Base-by-base conservation (phyloP, 2,888 invertebrate genomes). In the Cerceris rybyensis region DNA sequence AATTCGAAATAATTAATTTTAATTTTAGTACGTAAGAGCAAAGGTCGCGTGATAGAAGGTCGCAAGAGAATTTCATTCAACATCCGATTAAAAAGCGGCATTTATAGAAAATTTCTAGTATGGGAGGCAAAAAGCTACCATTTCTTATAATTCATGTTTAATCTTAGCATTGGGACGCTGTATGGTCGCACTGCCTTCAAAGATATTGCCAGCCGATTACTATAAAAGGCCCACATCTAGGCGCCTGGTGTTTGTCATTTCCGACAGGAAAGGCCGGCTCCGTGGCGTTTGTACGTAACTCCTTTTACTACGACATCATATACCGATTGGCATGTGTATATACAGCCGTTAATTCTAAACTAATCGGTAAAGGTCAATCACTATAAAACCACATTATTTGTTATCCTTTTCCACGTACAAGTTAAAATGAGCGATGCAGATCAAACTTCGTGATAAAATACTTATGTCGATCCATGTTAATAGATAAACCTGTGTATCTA, bases 181-280 rank as follows among this genome's bases (percentile, higher is more conserved):
- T 17, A 11, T 11, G 64, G 52, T 64, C 64, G 68, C 70, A 64
- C 16, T 39, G 28, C 17, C 16, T 42, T 63, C 58, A 43, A 49
- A 65, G 76, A 80, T 75, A 70, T 43, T 58, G 68, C 17, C 82
- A 75, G 78, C 70, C 80, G 83, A 81, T 84, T 83, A 72, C 87
- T 86, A 80, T 88, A 87, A 87, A 88, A 82, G 85, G 87, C 41
- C 52, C 77, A 70, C 55, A 61, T 80, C 70, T 77, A 70, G 83
- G 80, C 80, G 83, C 82, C 82, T 80, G 80, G 80, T 87, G 88
- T 88, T 88, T 87, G 86, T 88, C 84, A 88, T 88, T 88, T 88
- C 84, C 88, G 87, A 87, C 86, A 83, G 85, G 84, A 86, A 87
- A 88, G 87, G 86, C 76, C 83, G 73, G 13, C n/a, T 8, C 50